Conservation (phyloP, 2,888 invertebrate genomes). For the Aleiodes testaceus region DNA sequence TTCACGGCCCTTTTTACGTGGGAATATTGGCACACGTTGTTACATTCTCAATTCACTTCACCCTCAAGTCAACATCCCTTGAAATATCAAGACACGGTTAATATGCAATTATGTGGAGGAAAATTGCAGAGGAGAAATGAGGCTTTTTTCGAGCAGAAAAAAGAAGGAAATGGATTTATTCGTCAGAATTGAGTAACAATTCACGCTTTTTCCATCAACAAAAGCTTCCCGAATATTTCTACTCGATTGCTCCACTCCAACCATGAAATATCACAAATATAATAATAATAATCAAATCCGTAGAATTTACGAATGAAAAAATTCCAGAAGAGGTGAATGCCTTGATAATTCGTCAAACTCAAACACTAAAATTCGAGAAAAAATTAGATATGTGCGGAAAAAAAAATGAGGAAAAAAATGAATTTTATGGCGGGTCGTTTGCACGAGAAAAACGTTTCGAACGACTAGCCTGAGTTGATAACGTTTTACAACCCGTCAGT, state of each 20-base stretch:
- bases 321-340: too few relatives aligned
- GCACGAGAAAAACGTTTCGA: constrained; percentile 56
- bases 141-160: background rate
- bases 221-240: background rate
- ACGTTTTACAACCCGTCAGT: constrained; percentile 69
- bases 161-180: background rate
- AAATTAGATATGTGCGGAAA: background rate
- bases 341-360: too few relatives aligned
- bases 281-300: background rate
- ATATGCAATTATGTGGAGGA: constrained; percentile 6
- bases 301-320: constrained; percentile 35
- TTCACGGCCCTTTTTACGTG: constrained; percentile 52
- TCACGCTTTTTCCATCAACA: constrained; percentile 23
- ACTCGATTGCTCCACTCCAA: constrained; percentile 51
- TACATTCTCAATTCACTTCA: constrained; percentile 20
- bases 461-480: constrained; percentile 60
- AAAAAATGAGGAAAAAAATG: constrained; percentile 35
- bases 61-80: constrained; percentile 21
- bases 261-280: constrained; percentile 60
- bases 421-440: constrained; percentile 63
- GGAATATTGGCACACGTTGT: constrained; percentile 61
- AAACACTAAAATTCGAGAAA: background rate
- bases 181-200: constrained; percentile 34
- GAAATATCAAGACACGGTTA: constrained; percentile 14
- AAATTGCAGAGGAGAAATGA: background rate